phyloP scores from a whole-genome alignment of 2,797 vertebrate species.

The Meriones psammophilus region DNA sequence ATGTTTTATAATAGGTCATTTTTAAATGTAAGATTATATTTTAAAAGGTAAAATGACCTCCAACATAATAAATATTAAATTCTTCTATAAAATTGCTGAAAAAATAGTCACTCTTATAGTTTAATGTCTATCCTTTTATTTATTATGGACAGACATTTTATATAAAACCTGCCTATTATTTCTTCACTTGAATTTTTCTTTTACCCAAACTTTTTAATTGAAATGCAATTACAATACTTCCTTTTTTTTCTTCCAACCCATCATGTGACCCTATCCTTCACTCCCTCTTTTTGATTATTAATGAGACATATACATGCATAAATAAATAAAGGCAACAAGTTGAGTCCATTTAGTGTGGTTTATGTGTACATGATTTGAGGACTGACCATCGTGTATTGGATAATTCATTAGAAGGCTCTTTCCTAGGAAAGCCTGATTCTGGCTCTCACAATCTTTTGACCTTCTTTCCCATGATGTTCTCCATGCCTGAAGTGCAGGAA shows the following conservation, averaged over 20 bases:
- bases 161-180: background rate
- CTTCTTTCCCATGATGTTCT: background rate
- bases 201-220: background rate
- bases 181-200: background rate
- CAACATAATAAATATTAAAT: slow-evolving; percentile 1
- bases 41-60: slow-evolving; percentile 31
- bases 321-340: background rate
- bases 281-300: background rate
- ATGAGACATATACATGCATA: background rate
- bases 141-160: slow-evolving; percentile 24
- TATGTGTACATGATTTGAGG: background rate
- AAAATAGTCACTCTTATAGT: background rate
- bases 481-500: background rate
- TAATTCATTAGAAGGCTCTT: background rate
- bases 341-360: background rate
- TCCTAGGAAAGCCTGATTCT: background rate
- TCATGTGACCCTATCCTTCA: background rate
- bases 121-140: background rate
- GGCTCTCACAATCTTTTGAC: background rate
- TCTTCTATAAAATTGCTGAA: slow-evolving; percentile 24
- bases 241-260: background rate
- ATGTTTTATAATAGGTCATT: slow-evolving; percentile 16
- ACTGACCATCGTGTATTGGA: too few species aligned
- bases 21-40: background rate
- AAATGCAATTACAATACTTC: background rate